phyloP scores from a whole-genome alignment of 1,140 invertebrate genomes.

The Gonatopus flavifemur region DNA sequence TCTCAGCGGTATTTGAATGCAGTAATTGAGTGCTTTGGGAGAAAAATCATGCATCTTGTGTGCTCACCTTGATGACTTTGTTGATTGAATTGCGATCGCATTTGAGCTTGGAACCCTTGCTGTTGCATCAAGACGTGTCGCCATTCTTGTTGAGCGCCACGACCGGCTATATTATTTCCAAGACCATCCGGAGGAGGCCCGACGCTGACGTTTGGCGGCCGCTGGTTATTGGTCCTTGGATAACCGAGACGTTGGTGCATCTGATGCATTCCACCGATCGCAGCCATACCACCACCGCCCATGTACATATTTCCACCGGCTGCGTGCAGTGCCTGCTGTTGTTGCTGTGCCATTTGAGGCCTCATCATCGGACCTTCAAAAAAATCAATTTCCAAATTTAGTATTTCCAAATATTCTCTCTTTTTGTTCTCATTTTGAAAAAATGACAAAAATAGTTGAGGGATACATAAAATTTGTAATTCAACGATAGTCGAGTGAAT shows the following conservation, averaged over 20 bases:
- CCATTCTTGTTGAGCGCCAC: slow-evolving; percentile 63
- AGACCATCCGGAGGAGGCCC: slow-evolving; percentile 52
- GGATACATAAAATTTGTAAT: not conserved
- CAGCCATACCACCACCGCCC: slow-evolving; percentile 50
- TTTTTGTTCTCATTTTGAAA: too few relatives aligned
- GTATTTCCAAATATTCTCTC: too few relatives aligned
- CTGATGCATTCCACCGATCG: slow-evolving; percentile 56
- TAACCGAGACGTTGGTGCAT: slow-evolving; percentile 59
- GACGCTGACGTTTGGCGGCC: slow-evolving; percentile 62
- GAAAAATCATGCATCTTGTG: not conserved
- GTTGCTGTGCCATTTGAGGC: slow-evolving; percentile 60
- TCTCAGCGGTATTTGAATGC: not conserved
- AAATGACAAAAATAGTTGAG: not conserved
- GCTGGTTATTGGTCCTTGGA: slow-evolving; percentile 57
- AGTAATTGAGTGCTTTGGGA: not conserved
- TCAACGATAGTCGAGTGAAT: slow-evolving; percentile 23
- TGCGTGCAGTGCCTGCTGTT: slow-evolving; percentile 55
- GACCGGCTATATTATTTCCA: slow-evolving; percentile 48
- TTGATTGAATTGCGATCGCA: slow-evolving; percentile 66
- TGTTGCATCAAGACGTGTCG: slow-evolving; percentile 73
- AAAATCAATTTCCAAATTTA: too few relatives aligned
- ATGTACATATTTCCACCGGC: slow-evolving; percentile 54
- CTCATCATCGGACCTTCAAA: slow-evolving; percentile 68
- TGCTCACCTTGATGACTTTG: slow-evolving; percentile 66
- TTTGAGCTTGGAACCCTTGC: slow-evolving; percentile 61